Percentiles rank a stretch among this genome's conserved stretches.
Conservation (phyloP, 2,113 vertebrate genomes). For the Protobothrops flavoviridis region DNA sequence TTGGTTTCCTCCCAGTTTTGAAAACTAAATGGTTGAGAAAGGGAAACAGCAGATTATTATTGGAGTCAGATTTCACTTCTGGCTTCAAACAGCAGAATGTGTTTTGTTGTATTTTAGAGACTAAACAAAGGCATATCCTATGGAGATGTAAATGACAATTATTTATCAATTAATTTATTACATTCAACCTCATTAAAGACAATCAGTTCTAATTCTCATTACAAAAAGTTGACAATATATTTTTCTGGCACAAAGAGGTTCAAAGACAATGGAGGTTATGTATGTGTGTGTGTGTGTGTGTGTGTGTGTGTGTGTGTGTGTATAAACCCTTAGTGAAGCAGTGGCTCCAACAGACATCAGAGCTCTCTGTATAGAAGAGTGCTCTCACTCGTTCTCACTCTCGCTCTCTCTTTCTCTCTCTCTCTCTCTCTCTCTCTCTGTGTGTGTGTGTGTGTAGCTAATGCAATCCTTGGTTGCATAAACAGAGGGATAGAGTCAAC, state of each 20-base stretch:
- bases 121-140: neutral
- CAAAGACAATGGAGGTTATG: neutral
- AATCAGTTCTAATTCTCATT: neutral
- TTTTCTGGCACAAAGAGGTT: neutral
- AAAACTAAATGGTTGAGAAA: neutral
- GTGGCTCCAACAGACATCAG: neutral
- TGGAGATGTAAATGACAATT: neutral
- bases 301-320: neutral
- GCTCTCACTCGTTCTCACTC: neutral
- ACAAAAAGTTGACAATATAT: neutral
- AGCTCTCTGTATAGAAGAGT: neutral
- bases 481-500: neutral
- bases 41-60: neutral
- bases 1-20: slow-evolving; percentile 22
- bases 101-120: neutral
- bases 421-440: too few species aligned
- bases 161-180: neutral
- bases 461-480: neutral
- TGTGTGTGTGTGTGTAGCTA: neutral
- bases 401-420: too few species aligned
- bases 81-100: neutral
- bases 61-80: neutral
- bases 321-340: too few species aligned
- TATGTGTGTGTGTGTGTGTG: neutral
- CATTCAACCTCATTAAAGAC: neutral